phyloP scores from a whole-genome alignment of 2,797 vertebrate species.

The Rachycentron canadum region DNA sequence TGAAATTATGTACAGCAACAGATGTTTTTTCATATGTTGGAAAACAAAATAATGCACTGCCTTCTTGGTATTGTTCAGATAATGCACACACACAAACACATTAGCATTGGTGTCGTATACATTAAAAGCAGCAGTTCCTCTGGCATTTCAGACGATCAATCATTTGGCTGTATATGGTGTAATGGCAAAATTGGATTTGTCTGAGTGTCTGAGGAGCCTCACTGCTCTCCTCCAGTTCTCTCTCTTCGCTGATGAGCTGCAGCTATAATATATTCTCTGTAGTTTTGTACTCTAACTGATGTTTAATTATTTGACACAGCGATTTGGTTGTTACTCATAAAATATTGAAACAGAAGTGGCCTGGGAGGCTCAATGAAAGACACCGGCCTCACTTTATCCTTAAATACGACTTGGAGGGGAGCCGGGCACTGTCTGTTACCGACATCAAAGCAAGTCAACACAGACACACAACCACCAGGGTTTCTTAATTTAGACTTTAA shows the following conservation, averaged over 20 bases:
- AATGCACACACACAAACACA: neutral
- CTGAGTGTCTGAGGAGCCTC: conserved; percentile 63
- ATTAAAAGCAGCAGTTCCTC: conserved; percentile 24
- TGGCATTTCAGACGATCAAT: conserved; percentile 47
- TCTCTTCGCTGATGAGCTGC: conserved; percentile 63
- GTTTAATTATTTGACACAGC: conserved; percentile 76
- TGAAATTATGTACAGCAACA: neutral
- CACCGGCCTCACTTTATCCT: conserved; percentile 43
- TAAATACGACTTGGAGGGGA: conserved; percentile 25
- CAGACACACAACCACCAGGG: conserved; percentile 9
- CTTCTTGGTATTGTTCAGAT: neutral
- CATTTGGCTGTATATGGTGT: conserved; percentile 45
- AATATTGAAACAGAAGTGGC: conserved; percentile 70
- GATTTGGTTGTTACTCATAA: conserved; percentile 72
- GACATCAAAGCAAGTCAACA: conserved; percentile 52
- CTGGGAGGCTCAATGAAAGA: conserved; percentile 45
- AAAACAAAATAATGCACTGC: neutral
- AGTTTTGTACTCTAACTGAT: conserved; percentile 73
- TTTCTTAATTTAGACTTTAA: conserved; percentile 11
- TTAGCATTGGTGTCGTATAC: conserved; percentile 8
- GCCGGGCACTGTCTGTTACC: conserved; percentile 21
- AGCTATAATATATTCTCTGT: conserved; percentile 63
- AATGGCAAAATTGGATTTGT: conserved; percentile 59
- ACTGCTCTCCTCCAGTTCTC: conserved; percentile 54
- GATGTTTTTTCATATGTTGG: neutral